A percentile compares a stretch with the other conserved stretches of the same genome.
These are phyloP conservation scores for Irena cyanogastra DNA, from an alignment of 2,113 vertebrate species.

Conservation along the genomic window DNA sequence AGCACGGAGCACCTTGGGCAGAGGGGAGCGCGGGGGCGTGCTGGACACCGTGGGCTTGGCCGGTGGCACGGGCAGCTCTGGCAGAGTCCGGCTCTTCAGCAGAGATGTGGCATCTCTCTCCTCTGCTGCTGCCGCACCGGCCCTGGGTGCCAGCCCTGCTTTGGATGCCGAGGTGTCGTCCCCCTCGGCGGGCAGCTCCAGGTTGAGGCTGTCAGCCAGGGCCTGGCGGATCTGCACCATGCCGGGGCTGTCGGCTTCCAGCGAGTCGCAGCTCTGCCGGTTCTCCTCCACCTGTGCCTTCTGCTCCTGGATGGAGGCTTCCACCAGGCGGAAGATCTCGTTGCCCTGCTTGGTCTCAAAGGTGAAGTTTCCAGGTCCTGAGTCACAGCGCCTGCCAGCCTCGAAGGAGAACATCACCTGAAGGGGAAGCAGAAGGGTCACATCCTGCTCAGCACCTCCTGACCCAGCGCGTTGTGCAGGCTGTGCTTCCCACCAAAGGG, in stretches of 20 bases:
- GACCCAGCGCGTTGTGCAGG: rapidly evolving
- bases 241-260: slow-evolving; percentile 64
- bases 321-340: slow-evolving; percentile 91
- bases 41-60: background rate
- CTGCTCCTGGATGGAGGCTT: slow-evolving; percentile 87
- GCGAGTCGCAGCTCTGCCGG: slow-evolving; percentile 65
- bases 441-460: background rate
- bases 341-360: slow-evolving; percentile 96
- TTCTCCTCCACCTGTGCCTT: slow-evolving; percentile 81
- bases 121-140: background rate
- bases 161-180: background rate
- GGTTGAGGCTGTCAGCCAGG: slow-evolving; percentile 45
- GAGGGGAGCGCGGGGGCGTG: slow-evolving; percentile 61
- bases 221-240: slow-evolving; percentile 66
- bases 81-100: slow-evolving; percentile 76
- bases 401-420: slow-evolving; percentile 99
- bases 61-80: slow-evolving; percentile 67
- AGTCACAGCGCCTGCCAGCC: slow-evolving; percentile 91
- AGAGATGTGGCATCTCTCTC: slow-evolving; percentile 25
- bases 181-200: background rate
- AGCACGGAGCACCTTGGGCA: slow-evolving; percentile 36
- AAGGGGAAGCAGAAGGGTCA: background rate
- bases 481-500: background rate
- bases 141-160: slow-evolving; percentile 36
- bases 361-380: slow-evolving; percentile 93